Evolutionary conservation across 2,888 invertebrate genomes (phyloP), one percentile per base, ranked within the genome.

Genomic region (Nipponacmea schrenckii): DNA sequence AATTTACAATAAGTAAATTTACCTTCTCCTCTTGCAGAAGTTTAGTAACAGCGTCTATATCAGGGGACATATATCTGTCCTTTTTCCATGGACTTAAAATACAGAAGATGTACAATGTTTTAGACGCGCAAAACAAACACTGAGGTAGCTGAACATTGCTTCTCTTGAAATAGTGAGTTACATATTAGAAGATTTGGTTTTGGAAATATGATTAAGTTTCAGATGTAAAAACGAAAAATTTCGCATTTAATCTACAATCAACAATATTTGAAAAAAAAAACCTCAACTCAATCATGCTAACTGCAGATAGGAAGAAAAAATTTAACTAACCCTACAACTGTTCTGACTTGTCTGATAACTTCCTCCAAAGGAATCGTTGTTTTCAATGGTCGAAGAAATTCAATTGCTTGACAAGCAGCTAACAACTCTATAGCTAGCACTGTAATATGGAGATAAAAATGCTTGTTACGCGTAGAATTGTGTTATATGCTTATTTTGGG

Each of bases 351-450:
- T 71, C 90, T 89, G 3, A 91, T 87, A n/a, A 93, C 92, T 77
- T 91, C 92, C 81, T 93, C 92, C 64, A 93, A 85, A 0, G 93
- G 92, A 14, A 89, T 89, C 0, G 93, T 93, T 8, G 92, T 92
- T 80, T 90, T 92, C 68, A 93, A 84, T 0, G 93, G 93, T 46
- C 92, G 88, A 56, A 92, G 87, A 83, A 93, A 93, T 84, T 93
- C 93, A 65, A 93, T 91, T 10, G 92, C 93, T 84, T 93, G 93
- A 81, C 92, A 92, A 5, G 93, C 92, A 5, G 92, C 91, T 65
- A 93, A 82, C 62, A 93, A 86, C 82, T 93, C 93, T 78, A 93
- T 92, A 10, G 92, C 93, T 63, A 93, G 90, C 27, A 93, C 92
- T 86, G 89, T 72, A 71, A 74, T 26, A 7, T 67, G 64, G 64